These are phyloP conservation scores for Latrodectus geometricus DNA, from an alignment of 1,140 invertebrate genomes.

Conservation along the genomic window DNA sequence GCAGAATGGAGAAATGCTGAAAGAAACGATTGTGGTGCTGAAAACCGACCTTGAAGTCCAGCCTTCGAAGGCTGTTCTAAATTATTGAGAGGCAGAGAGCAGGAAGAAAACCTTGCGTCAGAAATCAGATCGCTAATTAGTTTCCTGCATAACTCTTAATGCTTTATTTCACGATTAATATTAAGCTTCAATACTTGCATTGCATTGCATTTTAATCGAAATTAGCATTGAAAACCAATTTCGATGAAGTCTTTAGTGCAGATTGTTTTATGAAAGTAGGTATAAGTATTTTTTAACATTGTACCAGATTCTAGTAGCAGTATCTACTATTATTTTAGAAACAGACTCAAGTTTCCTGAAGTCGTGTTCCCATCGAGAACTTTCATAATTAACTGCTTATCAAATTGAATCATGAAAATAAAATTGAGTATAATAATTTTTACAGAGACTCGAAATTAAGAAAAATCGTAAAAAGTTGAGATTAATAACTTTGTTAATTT, in stretches of 20 bases:
- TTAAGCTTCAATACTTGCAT: not conserved
- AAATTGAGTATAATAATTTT: no score
- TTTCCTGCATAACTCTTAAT: not conserved
- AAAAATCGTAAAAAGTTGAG: no score
- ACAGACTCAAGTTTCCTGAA: no score
- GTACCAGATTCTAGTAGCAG: not conserved
- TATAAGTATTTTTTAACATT: not conserved
- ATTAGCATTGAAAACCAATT: not conserved
- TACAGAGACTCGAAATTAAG: no score
- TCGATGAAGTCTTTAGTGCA: not conserved
- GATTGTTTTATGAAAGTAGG: not conserved
- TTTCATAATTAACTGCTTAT: no score
- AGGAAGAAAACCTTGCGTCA: not conserved
- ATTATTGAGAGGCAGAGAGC: slow-evolving; percentile 16
- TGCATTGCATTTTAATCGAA: no score
- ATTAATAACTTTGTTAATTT: no score
- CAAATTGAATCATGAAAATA: no score
- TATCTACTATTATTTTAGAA: not conserved
- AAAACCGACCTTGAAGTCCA: slow-evolving; percentile 10
- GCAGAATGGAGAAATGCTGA: not conserved
- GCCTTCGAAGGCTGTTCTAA: slow-evolving; percentile 41
- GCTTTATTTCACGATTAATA: not conserved
- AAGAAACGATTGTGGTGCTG: no score
- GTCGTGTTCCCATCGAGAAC: no score
- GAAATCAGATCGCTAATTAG: not conserved